These are phyloP conservation scores for Glossophaga mutica DNA, from an alignment of 2,797 vertebrate genomes.

Conservation along the genomic window DNA sequence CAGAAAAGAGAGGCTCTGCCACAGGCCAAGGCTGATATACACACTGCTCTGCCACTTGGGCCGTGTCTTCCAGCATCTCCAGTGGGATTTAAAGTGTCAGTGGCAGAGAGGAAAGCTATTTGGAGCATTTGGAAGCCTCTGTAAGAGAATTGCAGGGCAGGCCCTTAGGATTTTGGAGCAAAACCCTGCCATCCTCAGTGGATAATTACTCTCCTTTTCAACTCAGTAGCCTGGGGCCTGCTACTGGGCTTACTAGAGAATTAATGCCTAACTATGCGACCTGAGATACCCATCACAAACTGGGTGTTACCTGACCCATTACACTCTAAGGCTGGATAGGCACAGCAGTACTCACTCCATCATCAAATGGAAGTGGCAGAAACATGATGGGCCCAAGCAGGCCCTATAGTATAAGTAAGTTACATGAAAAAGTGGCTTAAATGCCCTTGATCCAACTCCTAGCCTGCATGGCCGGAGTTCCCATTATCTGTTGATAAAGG, in stretches of 20 bases:
- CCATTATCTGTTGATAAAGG: too few species aligned
- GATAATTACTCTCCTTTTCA: neutral
- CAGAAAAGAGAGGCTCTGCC: neutral
- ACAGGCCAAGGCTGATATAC: neutral
- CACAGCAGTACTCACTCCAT: neutral
- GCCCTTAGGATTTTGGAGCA: neutral
- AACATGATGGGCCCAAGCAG: neutral
- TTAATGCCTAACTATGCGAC: neutral
- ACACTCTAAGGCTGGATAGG: rapidly evolving
- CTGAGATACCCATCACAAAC: neutral
- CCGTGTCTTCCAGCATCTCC: too few species aligned
- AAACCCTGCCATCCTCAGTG: neutral
- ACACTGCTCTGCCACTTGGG: neutral
- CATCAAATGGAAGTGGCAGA: neutral
- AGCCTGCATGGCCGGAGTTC: too few species aligned
- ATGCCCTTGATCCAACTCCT: neutral
- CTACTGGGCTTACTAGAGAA: neutral
- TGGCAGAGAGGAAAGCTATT: neutral
- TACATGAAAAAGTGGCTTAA: neutral
- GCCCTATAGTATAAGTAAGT: neutral
- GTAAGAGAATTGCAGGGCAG: neutral
- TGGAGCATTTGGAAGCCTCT: neutral
- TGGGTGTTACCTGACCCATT: neutral
- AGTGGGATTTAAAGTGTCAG: too few species aligned
- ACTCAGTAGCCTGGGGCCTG: neutral